Conservation (phyloP, 2,888 invertebrate species). For the Peribatodes rhomboidaria region DNA sequence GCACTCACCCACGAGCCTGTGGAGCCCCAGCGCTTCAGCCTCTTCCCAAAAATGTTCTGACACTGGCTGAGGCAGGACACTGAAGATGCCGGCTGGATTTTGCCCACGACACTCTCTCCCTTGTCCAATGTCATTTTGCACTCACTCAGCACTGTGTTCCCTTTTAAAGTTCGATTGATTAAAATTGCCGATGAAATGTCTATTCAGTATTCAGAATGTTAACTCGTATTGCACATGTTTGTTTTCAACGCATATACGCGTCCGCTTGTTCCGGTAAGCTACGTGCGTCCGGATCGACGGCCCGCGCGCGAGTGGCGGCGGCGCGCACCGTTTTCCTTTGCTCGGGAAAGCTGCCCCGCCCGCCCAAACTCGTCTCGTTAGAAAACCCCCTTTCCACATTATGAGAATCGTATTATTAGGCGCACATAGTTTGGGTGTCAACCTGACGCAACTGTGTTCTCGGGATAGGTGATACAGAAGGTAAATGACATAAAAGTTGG, state of each 20-base stretch:
- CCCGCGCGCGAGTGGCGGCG: constrained; percentile 65
- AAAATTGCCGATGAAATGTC: constrained; percentile 2
- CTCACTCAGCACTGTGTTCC: constrained; percentile 50
- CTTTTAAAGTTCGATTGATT: constrained; percentile 6
- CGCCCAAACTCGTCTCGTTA: constrained; percentile 68
- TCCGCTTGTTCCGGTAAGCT: constrained; percentile 32
- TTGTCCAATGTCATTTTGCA: constrained; percentile 82
- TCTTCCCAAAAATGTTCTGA: constrained; percentile 89
- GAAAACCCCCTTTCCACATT: constrained; percentile 58
- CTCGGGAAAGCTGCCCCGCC: constrained; percentile 72
- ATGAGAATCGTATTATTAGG: constrained; percentile 66
- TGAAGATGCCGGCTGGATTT: constrained; percentile 82
- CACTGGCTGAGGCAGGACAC: constrained; percentile 85
- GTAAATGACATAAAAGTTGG: constrained; percentile 18
- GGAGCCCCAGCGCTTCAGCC: constrained; percentile 90
- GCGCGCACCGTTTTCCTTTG: constrained; percentile 49
- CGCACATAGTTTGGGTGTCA: constrained; percentile 48
- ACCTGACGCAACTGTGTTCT: constrained; percentile 48
- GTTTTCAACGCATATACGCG: constrained; percentile 35
- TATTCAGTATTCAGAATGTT: constrained; percentile 13
- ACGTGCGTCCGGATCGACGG: constrained; percentile 69
- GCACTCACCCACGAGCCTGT: constrained; percentile 91
- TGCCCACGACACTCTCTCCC: constrained; percentile 79
- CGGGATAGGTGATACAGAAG: constrained; percentile 11
- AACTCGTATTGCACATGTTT: constrained; percentile 40